These are phyloP conservation scores for Stenotaenia linearis DNA, from an alignment of 2,888 invertebrate genomes.

Conservation along the genomic window DNA sequence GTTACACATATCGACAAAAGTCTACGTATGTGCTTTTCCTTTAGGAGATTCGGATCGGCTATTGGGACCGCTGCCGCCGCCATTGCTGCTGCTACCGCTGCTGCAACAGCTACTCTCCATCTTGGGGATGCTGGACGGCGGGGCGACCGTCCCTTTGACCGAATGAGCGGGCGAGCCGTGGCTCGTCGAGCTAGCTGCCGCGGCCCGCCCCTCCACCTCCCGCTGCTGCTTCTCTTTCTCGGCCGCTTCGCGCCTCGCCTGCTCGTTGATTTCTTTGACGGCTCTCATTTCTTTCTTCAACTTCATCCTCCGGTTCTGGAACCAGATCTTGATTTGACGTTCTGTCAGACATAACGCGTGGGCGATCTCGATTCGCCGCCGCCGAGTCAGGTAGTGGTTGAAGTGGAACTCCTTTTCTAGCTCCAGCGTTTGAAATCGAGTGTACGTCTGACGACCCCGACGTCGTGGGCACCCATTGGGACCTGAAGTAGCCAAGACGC, in stretches of 20 bases:
- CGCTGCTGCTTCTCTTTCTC: slow-evolving; percentile 84
- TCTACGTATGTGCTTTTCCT: slow-evolving; percentile 30
- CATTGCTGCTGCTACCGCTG: slow-evolving; percentile 29
- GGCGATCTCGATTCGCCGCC: slow-evolving; percentile 94
- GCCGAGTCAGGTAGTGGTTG: slow-evolving; percentile 92
- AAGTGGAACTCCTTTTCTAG: slow-evolving; percentile 52
- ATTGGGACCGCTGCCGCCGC: slow-evolving; percentile 32
- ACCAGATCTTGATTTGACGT: slow-evolving; percentile 86
- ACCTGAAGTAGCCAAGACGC: slow-evolving; percentile 54
- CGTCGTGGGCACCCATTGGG: slow-evolving; percentile 92
- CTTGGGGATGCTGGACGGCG: slow-evolving; percentile 19
- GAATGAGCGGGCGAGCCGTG: slow-evolving; percentile 66
- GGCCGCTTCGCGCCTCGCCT: slow-evolving; percentile 53
- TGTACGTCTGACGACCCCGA: slow-evolving; percentile 94
- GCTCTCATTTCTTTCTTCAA: slow-evolving; percentile 91
- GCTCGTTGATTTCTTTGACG: slow-evolving; percentile 91
- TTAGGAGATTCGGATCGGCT: slow-evolving; percentile 32
- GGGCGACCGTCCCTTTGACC: slow-evolving; percentile 15
- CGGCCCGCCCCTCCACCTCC: slow-evolving; percentile 60
- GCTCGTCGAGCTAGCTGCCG: slow-evolving; percentile 35
- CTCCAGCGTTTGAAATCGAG: slow-evolving; percentile 61
- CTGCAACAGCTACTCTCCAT: slow-evolving; percentile 24
- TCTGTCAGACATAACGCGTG: slow-evolving; percentile 93
- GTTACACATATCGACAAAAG: background rate
- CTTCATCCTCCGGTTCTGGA: slow-evolving; percentile 95